Evolutionary conservation across 2,888 invertebrate species (phyloP).

Genomic region (Diachrysia chrysitis): DNA sequence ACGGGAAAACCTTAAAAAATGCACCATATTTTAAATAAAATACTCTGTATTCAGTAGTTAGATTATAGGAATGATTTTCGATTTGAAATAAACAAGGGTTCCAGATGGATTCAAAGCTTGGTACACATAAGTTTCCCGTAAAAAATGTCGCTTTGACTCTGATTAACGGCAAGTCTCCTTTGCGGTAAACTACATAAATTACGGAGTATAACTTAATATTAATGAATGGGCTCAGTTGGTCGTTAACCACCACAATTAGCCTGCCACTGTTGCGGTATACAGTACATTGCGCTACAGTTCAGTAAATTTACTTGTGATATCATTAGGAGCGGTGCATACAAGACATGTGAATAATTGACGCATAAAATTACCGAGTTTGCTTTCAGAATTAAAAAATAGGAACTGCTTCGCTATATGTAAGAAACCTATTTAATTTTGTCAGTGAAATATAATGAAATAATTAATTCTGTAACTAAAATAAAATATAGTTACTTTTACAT

Average conservation of each 20-base stretch:
- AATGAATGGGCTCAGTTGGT: conserved; percentile 37
- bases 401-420: background rate
- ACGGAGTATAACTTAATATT: conserved; percentile 32
- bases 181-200: conserved; percentile 16
- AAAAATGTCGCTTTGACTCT: conserved; percentile 28
- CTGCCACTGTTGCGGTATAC: conserved; percentile 38
- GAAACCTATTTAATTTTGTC: background rate
- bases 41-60: too few species aligned
- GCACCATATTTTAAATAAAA: too few species aligned
- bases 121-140: conserved; percentile 8
- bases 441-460: background rate
- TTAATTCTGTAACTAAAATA: background rate
- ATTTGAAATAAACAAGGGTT: too few species aligned
- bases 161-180: conserved; percentile 32
- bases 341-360: background rate
- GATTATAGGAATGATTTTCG: too few species aligned
- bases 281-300: conserved; percentile 24
- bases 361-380: background rate
- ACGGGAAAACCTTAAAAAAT: background rate
- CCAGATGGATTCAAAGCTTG: background rate
- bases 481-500: too few species aligned
- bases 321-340: conserved; percentile 10
- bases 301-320: conserved; percentile 29
- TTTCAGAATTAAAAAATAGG: background rate
- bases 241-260: conserved; percentile 39